Conservation (phyloP, 1,140 invertebrate species). For the Drosophila trapezifrons region DNA sequence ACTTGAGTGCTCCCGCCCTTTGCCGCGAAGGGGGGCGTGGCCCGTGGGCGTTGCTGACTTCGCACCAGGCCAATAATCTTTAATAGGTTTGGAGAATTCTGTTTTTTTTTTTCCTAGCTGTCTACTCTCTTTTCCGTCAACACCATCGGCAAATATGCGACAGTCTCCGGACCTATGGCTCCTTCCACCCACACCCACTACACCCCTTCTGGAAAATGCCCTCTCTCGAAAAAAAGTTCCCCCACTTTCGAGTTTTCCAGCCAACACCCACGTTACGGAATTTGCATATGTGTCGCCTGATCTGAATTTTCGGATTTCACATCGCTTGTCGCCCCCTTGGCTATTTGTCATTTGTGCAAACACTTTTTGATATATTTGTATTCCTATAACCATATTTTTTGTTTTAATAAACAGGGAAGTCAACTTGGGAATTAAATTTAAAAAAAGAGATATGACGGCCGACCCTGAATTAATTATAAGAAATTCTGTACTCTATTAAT, state of each 20-base stretch:
- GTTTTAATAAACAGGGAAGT: background rate
- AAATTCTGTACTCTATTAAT: background rate
- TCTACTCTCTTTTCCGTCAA: conserved; percentile 24
- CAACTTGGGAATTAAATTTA: background rate
- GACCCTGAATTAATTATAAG: background rate
- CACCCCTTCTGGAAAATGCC: background rate
- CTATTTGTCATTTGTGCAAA: conserved; percentile 22
- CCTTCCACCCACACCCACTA: conserved; percentile 1
- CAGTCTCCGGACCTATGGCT: background rate
- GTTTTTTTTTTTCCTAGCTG: conserved; percentile 24
- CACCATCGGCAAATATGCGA: conserved; percentile 30
- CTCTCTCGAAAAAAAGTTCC: background rate
- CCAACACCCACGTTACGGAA: conserved; percentile 34
- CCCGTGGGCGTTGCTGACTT: conserved; percentile 47
- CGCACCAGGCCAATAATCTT: conserved; percentile 69
- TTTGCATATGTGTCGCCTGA: conserved; percentile 45
- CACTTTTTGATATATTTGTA: conserved; percentile 27
- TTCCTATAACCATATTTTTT: background rate
- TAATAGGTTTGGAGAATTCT: conserved; percentile 56
- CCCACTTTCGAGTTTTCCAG: background rate
- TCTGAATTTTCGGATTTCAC: conserved; percentile 18
- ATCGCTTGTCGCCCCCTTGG: background rate
- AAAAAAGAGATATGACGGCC: background rate
- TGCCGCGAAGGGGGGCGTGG: conserved; percentile 21
- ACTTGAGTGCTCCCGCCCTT: conserved; percentile 31